Evolutionary conservation across 2,797 vertebrate genomes (phyloP).

Genomic region (Falco biarmicus): DNA sequence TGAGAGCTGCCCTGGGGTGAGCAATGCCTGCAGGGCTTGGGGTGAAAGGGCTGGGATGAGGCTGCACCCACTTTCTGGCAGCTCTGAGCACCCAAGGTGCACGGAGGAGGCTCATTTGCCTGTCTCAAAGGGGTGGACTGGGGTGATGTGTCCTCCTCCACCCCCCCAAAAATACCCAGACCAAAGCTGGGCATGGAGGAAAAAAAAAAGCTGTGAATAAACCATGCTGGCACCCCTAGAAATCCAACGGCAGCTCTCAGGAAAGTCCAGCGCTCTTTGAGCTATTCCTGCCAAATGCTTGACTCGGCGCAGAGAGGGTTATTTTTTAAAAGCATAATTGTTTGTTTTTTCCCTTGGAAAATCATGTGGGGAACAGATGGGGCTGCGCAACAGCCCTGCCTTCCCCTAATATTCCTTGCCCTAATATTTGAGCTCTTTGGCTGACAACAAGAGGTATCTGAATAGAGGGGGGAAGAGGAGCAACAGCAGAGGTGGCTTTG

Average conservation of each 20-base stretch:
- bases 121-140: not conserved
- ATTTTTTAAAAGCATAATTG: not conserved
- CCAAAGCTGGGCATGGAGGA: not conserved
- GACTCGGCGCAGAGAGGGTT: accelerated
- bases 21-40: not conserved
- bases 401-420: not conserved
- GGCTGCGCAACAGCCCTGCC: not conserved
- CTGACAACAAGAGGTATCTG: not conserved
- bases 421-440: not conserved
- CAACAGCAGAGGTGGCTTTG: not conserved
- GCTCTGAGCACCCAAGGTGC: not conserved
- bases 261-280: not conserved
- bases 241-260: not conserved
- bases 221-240: not conserved
- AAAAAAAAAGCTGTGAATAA: not conserved
- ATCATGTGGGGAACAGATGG: not conserved
- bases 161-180: not conserved
- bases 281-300: accelerated
- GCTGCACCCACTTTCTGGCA: not conserved
- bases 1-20: not conserved
- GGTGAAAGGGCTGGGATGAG: not conserved
- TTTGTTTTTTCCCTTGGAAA: accelerated
- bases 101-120: not conserved
- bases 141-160: not conserved
- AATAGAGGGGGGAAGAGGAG: not conserved